These are phyloP conservation scores for Delia radicum DNA, from an alignment of 1,140 invertebrate genomes.

Conservation along the genomic window DNA sequence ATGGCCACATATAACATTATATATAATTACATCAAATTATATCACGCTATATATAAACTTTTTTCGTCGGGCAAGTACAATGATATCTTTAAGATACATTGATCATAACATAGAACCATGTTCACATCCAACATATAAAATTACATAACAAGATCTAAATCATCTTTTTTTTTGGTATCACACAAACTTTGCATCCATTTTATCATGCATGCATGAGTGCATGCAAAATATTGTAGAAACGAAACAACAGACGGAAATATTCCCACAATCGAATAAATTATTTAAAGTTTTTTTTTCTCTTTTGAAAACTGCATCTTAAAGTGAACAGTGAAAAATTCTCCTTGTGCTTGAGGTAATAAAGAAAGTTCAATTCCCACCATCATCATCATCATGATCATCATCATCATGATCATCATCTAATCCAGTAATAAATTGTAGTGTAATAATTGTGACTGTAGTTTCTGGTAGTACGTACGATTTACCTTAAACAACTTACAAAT, in stretches of 20 bases:
- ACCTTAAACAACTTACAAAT: neutral
- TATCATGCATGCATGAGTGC: slow-evolving; percentile 1
- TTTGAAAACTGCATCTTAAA: neutral
- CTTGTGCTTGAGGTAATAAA: neutral
- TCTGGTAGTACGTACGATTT: neutral
- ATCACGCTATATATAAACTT: too few relatives aligned
- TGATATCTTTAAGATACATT: too few relatives aligned
- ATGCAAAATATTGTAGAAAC: neutral
- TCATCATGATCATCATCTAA: neutral
- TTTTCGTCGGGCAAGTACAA: too few relatives aligned
- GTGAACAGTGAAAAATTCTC: neutral
- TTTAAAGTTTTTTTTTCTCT: neutral
- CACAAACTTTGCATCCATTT: neutral
- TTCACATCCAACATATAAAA: too few relatives aligned
- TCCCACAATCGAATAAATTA: neutral
- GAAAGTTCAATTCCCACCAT: slow-evolving; percentile 18
- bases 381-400: neutral
- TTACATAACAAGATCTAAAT: neutral
- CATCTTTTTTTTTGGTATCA: neutral
- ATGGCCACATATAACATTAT: too few relatives aligned
- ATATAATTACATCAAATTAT: too few relatives aligned
- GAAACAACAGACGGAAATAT: too few relatives aligned
- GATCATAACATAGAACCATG: too few relatives aligned
- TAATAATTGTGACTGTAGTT: neutral
- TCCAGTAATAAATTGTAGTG: neutral